Conservation (phyloP, 1,140 invertebrate genomes). For the Drosophila erecta region DNA sequence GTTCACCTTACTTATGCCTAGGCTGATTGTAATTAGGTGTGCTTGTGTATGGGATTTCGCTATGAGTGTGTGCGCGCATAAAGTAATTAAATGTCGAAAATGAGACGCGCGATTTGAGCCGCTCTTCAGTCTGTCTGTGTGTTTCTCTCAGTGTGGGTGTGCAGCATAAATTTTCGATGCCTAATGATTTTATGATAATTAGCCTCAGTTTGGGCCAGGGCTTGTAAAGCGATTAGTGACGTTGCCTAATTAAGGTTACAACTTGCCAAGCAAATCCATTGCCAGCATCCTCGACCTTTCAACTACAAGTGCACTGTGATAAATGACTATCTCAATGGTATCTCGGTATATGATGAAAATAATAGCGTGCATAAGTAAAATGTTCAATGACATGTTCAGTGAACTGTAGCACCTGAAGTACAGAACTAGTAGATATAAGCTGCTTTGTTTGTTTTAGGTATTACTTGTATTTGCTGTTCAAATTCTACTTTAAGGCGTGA, state of each 20-base stretch:
- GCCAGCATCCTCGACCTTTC: constrained; percentile 3
- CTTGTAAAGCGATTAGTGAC: constrained; percentile 76
- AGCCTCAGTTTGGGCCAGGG: constrained; percentile 62
- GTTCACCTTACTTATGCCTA: constrained; percentile 41
- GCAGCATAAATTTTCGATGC: constrained; percentile 71
- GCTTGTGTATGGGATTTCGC: constrained; percentile 2
- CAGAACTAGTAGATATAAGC: background rate
- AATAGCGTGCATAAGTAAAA: too few relatives aligned
- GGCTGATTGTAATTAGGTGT: constrained; percentile 73
- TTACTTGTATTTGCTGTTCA: too few relatives aligned
- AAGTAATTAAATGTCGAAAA: constrained; percentile 79
- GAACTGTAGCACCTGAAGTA: too few relatives aligned
- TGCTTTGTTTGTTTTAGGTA: too few relatives aligned
- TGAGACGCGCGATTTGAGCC: constrained; percentile 70
- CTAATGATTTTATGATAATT: constrained; percentile 82
- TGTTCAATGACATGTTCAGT: background rate
- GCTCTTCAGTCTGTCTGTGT: constrained; percentile 15
- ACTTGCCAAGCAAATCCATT: constrained; percentile 55
- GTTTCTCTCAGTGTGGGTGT: constrained; percentile 6
- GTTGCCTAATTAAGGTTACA: constrained; percentile 73
- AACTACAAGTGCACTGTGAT: background rate
- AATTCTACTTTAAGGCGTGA: background rate
- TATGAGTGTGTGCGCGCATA: constrained; percentile 49
- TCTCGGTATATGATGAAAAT: too few relatives aligned
- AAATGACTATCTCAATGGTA: background rate